Evolutionary conservation across 2,888 invertebrate genomes (phyloP).

Genomic region (Chymomyza caudatula): DNA sequence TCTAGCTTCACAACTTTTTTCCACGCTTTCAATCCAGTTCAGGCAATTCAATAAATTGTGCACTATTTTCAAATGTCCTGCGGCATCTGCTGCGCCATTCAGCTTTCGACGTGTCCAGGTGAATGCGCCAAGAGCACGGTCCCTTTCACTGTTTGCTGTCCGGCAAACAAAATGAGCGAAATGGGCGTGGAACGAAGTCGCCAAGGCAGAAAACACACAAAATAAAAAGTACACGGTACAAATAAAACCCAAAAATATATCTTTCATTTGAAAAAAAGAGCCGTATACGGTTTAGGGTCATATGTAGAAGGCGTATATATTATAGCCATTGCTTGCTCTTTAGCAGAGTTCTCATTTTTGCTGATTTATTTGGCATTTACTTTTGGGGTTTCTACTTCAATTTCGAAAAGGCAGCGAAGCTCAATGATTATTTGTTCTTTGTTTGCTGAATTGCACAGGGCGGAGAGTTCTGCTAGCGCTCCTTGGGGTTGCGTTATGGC

Average conservation of each 20-base stretch:
- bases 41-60: slow-evolving; percentile 37
- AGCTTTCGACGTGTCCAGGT: not conserved
- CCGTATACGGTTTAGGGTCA: not conserved
- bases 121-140: not conserved
- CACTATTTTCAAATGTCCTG: slow-evolving; percentile 11
- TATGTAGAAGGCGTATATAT: not conserved
- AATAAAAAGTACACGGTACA: slow-evolving; percentile 34
- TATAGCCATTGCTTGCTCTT: not conserved
- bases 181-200: slow-evolving; percentile 13
- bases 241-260: slow-evolving; percentile 42
- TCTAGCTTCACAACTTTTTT: not conserved
- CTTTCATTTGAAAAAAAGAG: slow-evolving; percentile 16
- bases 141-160: not conserved
- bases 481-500: slow-evolving; percentile 34
- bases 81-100: not conserved
- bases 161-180: not conserved
- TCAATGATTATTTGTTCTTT: not conserved
- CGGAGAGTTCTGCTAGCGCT: slow-evolving; percentile 23
- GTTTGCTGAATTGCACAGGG: not conserved
- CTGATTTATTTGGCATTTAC: slow-evolving; percentile 60
- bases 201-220: slow-evolving; percentile 46
- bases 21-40: slow-evolving; percentile 13
- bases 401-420: not conserved
- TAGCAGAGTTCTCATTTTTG: slow-evolving; percentile 38
- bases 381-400: slow-evolving; percentile 23